Evolutionary conservation across 2,797 vertebrate species (phyloP).

Genomic region (Emydoidea blandingii): DNA sequence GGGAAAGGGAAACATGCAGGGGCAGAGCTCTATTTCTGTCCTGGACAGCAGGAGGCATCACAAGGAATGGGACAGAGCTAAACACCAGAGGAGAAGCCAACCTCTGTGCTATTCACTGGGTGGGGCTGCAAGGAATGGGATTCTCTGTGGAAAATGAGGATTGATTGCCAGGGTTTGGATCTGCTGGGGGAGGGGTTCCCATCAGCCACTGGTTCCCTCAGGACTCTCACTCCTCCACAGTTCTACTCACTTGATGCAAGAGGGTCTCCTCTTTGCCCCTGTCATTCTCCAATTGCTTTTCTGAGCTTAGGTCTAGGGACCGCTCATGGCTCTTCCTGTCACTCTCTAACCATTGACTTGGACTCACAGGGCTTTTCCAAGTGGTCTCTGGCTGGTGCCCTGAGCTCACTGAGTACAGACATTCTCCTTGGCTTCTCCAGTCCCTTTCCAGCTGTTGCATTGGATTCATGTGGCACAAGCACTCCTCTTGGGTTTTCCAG

Average conservation of each 20-base stretch:
- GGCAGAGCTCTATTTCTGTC: background rate
- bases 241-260: conserved; percentile 57
- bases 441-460: conserved; percentile 53
- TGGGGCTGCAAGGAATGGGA: background rate
- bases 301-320: background rate
- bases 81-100: background rate
- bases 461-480: conserved; percentile 3
- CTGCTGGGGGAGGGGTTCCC: background rate
- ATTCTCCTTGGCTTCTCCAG: conserved; percentile 18
- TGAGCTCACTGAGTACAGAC: background rate
- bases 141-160: background rate
- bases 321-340: background rate
- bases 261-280: conserved; percentile 42
- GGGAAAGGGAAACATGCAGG: background rate
- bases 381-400: background rate
- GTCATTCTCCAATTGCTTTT: conserved; percentile 56
- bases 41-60: background rate
- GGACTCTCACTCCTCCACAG: background rate
- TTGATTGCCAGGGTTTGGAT: background rate
- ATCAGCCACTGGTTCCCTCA: background rate
- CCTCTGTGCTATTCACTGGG: background rate
- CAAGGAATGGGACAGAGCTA: background rate
- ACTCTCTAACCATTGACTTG: background rate
- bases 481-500: conserved; percentile 46
- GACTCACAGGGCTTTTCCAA: conserved; percentile 62